Evolutionary conservation across 2,113 vertebrate species (phyloP).

Genomic region (Heterotilapia buettikoferi): DNA sequence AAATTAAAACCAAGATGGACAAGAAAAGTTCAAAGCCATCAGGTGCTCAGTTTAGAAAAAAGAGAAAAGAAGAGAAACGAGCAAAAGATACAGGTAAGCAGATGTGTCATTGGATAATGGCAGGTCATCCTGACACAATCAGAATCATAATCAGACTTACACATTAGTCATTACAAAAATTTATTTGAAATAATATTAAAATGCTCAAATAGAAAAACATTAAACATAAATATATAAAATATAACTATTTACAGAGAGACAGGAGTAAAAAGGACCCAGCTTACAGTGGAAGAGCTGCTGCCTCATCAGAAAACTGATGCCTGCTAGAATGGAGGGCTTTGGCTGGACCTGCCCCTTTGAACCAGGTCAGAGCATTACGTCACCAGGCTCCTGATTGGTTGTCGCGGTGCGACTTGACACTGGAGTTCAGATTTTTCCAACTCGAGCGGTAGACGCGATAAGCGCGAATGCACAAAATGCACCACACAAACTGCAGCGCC

Average conservation of each 20-base stretch:
- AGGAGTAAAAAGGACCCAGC: background rate
- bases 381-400: background rate
- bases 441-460: fast-evolving
- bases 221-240: too few relatives aligned
- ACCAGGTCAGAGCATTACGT: background rate
- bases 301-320: background rate
- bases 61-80: too few relatives aligned
- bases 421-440: background rate
- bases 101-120: too few relatives aligned
- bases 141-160: too few relatives aligned
- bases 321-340: background rate
- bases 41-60: too few relatives aligned
- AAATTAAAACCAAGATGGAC: too few relatives aligned
- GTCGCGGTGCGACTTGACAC: fast-evolving
- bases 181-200: too few relatives aligned
- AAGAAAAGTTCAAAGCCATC: too few relatives aligned
- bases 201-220: too few relatives aligned
- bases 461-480: background rate
- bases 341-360: background rate
- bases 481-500: background rate
- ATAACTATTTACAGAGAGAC: background rate
- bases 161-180: too few relatives aligned
- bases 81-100: too few relatives aligned
- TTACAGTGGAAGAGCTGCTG: background rate
- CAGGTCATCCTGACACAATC: too few relatives aligned